Evolutionary conservation across 2,797 vertebrate genomes (phyloP), one percentile per base, ranked within the genome.

Genomic region (Pipistrellus pygmaeus): DNA sequence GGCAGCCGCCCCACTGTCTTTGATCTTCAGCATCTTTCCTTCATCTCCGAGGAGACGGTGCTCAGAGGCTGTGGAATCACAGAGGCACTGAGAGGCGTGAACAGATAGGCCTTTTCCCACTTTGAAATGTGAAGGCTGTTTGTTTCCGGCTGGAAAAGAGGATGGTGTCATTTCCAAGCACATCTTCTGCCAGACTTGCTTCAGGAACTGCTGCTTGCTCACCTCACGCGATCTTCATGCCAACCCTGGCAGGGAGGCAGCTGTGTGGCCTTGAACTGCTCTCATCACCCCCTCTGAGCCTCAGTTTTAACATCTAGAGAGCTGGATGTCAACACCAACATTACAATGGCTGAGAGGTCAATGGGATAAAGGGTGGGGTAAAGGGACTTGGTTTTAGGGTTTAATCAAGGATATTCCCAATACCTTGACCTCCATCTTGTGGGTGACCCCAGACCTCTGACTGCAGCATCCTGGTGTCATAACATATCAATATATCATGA

Each of bases 271-370:
- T 25, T 2, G 1, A 1, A 0, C 12, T 35, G 12, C 17, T 23
- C 71, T 64, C 35, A n/a, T 27, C 1, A 5, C 14, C 9, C 7
- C 48, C n/a, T 71, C 17, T 23, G 7, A 46, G 55, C 44, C 81
- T 91, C 38, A 2, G 8, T 48, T 15, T 81, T 81, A 53, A 81
- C 87, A 76, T 51, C 90, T 35, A n/a, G 81, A 69, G 89, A 62
- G 57, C 9, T 66, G 66, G 6, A 32, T n/a, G 41, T 8, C 1
- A 17, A 30, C 8, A 25, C 76, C n/a, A n/a, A 8, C 53, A 25
- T 72, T 55, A 18, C 53, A 17, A 11, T 27, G 38, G n/a, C 32
- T 20, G 66, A 57, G 81, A 85, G 55, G 18, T 13, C 55, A 57
- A 23, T 7, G 14, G 41, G 53, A 30, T 48, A 66, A n/a, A 90